Base-by-base conservation (phyloP, 2,888 invertebrate genomes). In the Melanotus villosus region DNA sequence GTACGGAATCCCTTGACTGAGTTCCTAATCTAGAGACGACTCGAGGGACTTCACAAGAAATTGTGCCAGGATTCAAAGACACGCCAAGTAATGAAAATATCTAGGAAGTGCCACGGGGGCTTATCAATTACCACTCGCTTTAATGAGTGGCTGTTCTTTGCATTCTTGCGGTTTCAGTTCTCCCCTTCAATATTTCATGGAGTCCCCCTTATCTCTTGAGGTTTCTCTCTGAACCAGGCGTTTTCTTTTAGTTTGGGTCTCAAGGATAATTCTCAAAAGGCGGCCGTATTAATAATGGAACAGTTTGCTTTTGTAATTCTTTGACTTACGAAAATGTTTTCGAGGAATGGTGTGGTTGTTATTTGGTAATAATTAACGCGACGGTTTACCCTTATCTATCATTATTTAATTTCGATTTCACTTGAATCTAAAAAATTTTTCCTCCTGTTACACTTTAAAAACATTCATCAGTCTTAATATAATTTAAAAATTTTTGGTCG, bases 151-250 rank as follows among this genome's bases (percentile, higher is more conserved):
- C 56, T 70, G 69, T 70, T 70, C 70, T 72, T 70, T 60, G 64
- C 65, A 67, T 70, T 72, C 67, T 60, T 67, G 66, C 36, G 66
- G 69, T 60, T 72, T 72, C 60, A 60, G 56, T 60, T 63, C 67
- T 56, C 66, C 64, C 62, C 69, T 70, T 72, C 72, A 70, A 74
- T 72, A 74, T 74, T 74, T 74, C 72, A 74, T 68, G 66, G 65
- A 68, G 36, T 60, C 65, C 41, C 67, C 41, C 26, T n/a, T 58
- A 45, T 65, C 72, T 69, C 68, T 45, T 60, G 74, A 52, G 72
- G 67, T 60, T 70, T 66, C 65, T 12, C 41, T 59, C 45, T 56
- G 65, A 71, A 57, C 60, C 57, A 56, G 43, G 59, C 66, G 60
- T 63, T 69, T n/a, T 69, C 65, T 70, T 70, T 72, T 58, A 50